Conservation (phyloP, 1,140 invertebrate genomes). For the Eupeodes corollae region DNA sequence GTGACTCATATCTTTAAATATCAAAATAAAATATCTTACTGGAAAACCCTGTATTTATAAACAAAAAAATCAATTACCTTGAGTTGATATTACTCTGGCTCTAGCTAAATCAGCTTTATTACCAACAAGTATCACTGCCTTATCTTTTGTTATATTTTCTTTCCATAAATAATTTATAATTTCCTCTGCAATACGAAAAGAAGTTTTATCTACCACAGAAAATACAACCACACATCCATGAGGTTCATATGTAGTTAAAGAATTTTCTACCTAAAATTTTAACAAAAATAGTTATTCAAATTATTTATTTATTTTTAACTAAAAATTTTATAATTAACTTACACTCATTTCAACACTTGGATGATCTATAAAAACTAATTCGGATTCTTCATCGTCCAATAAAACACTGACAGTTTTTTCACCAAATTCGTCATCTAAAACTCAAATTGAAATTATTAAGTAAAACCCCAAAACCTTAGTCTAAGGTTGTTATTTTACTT, state of each 20-base stretch:
- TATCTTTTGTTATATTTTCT: constrained; percentile 64
- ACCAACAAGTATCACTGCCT: constrained; percentile 81
- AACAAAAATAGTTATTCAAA: neutral
- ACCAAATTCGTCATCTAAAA: constrained; percentile 81
- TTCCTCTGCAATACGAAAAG: constrained; percentile 66
- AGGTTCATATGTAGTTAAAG: constrained; percentile 71
- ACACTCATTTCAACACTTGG: constrained; percentile 76
- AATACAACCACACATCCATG: constrained; percentile 85
- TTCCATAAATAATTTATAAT: constrained; percentile 70
- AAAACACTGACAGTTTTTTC: constrained; percentile 84
- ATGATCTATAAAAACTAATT: constrained; percentile 84
- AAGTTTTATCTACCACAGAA: constrained; percentile 67
- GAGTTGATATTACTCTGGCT: constrained; percentile 64
- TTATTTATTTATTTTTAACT: neutral
- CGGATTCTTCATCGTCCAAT: constrained; percentile 80
- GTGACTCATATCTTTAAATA: too few species aligned
- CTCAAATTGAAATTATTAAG: constrained; percentile 32
- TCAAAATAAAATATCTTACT: too few species aligned
- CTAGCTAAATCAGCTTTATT: constrained; percentile 89
- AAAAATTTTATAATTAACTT: constrained; percentile 36
- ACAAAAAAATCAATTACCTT: constrained; percentile 47
- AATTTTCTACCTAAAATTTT: constrained; percentile 62
- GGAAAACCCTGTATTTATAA: too few species aligned
- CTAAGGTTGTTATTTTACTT: neutral
- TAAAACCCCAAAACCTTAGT: constrained; percentile 6